Base-by-base conservation (phyloP, 1,140 invertebrate genomes). In the Trichonephila clavata region DNA sequence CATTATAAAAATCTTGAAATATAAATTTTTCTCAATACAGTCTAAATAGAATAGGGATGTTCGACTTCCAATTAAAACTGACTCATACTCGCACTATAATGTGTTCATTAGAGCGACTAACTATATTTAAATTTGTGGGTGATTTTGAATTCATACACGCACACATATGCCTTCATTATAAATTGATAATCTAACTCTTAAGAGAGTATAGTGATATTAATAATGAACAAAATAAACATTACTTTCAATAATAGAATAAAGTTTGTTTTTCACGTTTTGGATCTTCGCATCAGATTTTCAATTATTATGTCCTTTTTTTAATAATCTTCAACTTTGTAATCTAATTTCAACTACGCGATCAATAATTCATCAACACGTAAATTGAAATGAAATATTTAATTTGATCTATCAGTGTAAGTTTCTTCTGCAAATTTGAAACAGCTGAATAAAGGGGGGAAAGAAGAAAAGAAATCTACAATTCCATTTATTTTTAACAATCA, bases 341-440 rank as follows among this genome's bases (percentile, higher is more conserved):
- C 71, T 39, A 77, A 77, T 77, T 77, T 77, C 71, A 77, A 77
- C 18, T 77, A 32, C 18, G 32, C 32, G 71, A 39, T 77, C 71
- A 16, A 77, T 77, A 77, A 14, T 77, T 77, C 71, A 77, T 77
- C 71, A 77, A 77, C 27, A 16, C 71, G 27, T 13, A 77, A 18
- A 39, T 32, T 39, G 71, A 77, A 77, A 77, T 77, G 6, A 77
- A 18, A 27, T 32, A 39, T 20, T 77, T 18, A 24, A 39, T 39
- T 77, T 77, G 16, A 77, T 77, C 32, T 4, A 32, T 18, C 27
- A 32, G 14, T 13, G 27, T 77, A 10, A 32, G 24, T 39, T 77
- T 77, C 71, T 77, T 27, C 71, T 39, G 2, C 13, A 50, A 50
- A 50, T 10, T 50, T 7, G 7, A 50, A 50, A 50, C 50, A 10